phyloP scores from a whole-genome alignment of 2,888 invertebrate species.

The Morinoia aosen region DNA sequence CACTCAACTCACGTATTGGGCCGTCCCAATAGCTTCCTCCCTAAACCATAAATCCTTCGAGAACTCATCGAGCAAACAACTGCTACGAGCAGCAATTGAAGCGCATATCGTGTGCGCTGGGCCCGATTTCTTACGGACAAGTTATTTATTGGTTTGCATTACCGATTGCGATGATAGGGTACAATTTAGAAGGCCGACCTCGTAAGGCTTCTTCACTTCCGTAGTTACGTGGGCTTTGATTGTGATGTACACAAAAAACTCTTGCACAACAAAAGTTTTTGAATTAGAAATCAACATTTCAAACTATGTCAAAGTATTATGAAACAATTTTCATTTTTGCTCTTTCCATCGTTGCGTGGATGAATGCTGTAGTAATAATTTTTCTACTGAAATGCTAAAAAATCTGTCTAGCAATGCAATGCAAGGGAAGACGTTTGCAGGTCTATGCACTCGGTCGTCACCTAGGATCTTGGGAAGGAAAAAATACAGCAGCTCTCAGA shows the following conservation, averaged over 20 bases:
- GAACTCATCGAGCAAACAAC: background rate
- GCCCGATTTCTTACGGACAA: background rate
- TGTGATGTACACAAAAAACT: background rate
- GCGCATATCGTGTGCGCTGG: background rate
- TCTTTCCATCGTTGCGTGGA: background rate
- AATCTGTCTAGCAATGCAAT: background rate
- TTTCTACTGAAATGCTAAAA: background rate
- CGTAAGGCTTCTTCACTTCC: background rate
- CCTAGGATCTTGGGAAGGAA: background rate
- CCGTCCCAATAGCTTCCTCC: no score
- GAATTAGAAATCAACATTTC: background rate
- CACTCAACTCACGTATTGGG: background rate
- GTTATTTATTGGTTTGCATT: background rate
- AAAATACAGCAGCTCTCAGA: conserved; percentile 15
- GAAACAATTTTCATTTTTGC: background rate
- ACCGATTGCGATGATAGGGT: background rate
- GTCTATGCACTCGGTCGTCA: conserved; percentile 13
- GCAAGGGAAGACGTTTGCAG: background rate
- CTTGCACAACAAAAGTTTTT: background rate
- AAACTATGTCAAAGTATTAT: background rate
- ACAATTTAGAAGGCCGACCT: background rate
- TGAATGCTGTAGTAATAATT: background rate
- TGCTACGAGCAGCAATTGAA: background rate
- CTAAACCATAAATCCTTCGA: background rate
- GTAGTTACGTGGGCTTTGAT: background rate